phyloP scores from a whole-genome alignment of 2,888 invertebrate genomes.

The Yponomeuta plumbellus region DNA sequence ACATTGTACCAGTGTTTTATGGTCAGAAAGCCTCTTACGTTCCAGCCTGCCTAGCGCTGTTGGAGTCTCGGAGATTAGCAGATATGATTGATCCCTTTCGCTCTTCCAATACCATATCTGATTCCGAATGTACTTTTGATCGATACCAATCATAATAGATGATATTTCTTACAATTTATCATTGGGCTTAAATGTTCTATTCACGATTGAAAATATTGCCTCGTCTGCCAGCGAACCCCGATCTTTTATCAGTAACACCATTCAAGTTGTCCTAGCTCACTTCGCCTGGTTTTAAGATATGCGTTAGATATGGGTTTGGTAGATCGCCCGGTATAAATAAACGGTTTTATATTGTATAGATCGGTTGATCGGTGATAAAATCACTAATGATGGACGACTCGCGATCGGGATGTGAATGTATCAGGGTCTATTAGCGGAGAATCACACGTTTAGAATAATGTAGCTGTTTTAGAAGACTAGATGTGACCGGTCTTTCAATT shows the following conservation, averaged over 20 bases:
- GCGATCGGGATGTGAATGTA: constrained; percentile 12
- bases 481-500: no score
- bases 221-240: background rate
- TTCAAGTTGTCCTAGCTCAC: constrained; percentile 29
- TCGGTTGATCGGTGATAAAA: constrained; percentile 62
- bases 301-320: constrained; percentile 61
- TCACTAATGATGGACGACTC: constrained; percentile 62
- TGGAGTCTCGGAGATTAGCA: no score
- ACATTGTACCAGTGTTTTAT: no score
- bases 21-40: no score
- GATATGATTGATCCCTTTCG: background rate
- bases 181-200: constrained; percentile 56
- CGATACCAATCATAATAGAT: constrained; percentile 62
- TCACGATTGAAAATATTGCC: constrained; percentile 54
- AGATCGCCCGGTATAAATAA: constrained; percentile 61
- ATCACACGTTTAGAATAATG: background rate
- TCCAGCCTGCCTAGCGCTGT: no score
- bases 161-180: constrained; percentile 67
- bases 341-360: constrained; percentile 70
- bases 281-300: constrained; percentile 44
- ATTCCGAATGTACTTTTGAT: constrained; percentile 40
- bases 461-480: no score
- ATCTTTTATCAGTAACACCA: background rate
- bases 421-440: background rate
- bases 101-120: constrained; percentile 11